phyloP scores from a whole-genome alignment of 1,140 invertebrate genomes.

The Portunus trituberculatus region DNA sequence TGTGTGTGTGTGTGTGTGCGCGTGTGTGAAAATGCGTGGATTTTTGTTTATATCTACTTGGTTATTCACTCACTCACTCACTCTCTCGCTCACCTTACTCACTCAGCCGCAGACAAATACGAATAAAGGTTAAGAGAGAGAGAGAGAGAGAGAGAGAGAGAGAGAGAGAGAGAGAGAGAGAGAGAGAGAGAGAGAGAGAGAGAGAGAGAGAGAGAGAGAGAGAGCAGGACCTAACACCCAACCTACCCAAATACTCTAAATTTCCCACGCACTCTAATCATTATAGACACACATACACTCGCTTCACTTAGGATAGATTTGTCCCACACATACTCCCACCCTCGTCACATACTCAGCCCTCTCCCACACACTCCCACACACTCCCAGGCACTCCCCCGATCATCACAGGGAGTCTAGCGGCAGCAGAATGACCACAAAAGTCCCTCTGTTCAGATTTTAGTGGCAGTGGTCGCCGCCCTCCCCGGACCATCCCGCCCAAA shows the following conservation, averaged over 20 bases:
- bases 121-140: too few species aligned
- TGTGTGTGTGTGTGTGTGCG: not conserved
- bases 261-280: too few species aligned
- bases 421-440: not conserved
- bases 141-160: not conserved
- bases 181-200: not conserved
- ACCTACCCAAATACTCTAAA: too few species aligned
- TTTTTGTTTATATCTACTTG: too few species aligned
- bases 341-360: not conserved
- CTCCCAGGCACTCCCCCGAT: not conserved
- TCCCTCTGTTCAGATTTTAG: not conserved
- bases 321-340: too few species aligned
- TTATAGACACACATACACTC: too few species aligned
- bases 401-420: not conserved
- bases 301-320: too few species aligned
- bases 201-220: not conserved
- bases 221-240: not conserved
- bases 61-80: not conserved
- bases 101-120: not conserved
- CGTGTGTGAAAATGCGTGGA: not conserved
- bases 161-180: not conserved
- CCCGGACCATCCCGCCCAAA: conserved; percentile 57
- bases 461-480: not conserved
- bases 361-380: not conserved
- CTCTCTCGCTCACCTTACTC: not conserved